Evolutionary conservation across 2,888 invertebrate species (phyloP).

Genomic region (Lordiphosa andalusiaca): DNA sequence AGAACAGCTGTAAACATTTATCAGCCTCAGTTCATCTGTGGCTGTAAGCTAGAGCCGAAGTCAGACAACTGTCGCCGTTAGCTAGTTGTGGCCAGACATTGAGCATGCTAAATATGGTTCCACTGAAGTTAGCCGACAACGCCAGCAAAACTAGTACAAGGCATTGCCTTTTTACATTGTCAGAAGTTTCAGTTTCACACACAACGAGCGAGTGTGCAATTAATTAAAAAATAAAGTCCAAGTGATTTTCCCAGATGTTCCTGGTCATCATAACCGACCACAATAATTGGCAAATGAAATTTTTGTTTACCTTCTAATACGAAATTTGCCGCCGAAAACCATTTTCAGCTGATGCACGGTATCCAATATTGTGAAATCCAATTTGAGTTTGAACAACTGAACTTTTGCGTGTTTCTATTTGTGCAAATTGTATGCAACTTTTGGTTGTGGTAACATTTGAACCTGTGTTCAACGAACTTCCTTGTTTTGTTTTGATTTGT

Average conservation of each 20-base stretch:
- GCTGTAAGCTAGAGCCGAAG: slow-evolving; percentile 14
- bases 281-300: slow-evolving; percentile 12
- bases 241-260: slow-evolving; percentile 22
- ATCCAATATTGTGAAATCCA: slow-evolving; percentile 77
- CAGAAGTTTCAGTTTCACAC: background rate
- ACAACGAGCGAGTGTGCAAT: background rate
- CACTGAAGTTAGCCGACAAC: slow-evolving; percentile 71
- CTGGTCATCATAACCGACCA: slow-evolving; percentile 30
- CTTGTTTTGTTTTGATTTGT: slow-evolving; percentile 42
- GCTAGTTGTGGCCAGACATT: slow-evolving; percentile 58
- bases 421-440: slow-evolving; percentile 64
- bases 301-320: slow-evolving; percentile 79
- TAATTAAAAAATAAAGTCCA: background rate
- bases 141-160: slow-evolving; percentile 26
- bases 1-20: slow-evolving; percentile 39
- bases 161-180: background rate
- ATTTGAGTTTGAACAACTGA: slow-evolving; percentile 42
- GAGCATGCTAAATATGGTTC: slow-evolving; percentile 71
- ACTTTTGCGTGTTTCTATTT: slow-evolving; percentile 44
- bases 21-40: slow-evolving; percentile 20
- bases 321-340: slow-evolving; percentile 81
- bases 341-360: slow-evolving; percentile 78
- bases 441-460: slow-evolving; percentile 65
- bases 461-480: slow-evolving; percentile 56
- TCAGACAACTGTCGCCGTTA: slow-evolving; percentile 59